phyloP scores from a whole-genome alignment of 2,797 vertebrate species.

The Selene dorsalis region DNA sequence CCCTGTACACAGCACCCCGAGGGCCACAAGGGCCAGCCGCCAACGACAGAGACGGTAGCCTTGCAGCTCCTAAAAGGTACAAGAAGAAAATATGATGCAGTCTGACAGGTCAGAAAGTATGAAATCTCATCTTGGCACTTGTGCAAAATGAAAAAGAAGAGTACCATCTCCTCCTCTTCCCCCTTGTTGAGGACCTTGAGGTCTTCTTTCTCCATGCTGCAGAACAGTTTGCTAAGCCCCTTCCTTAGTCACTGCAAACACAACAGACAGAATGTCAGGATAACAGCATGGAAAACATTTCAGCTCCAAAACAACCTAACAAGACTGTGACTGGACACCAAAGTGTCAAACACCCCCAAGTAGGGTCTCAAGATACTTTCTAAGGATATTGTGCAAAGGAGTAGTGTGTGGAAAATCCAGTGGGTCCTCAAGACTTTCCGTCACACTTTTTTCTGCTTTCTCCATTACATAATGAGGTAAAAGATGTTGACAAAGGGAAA shows the following conservation, averaged over 20 bases:
- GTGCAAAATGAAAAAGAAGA: background rate
- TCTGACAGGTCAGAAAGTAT: background rate
- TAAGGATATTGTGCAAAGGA: background rate
- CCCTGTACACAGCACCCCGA: conserved; percentile 91
- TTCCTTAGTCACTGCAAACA: conserved; percentile 77
- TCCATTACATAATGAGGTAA: background rate
- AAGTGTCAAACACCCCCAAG: background rate
- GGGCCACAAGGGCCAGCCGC: conserved; percentile 90
- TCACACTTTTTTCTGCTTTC: background rate
- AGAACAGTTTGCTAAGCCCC: conserved; percentile 70
- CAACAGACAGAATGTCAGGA: conserved; percentile 26
- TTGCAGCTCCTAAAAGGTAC: conserved; percentile 87
- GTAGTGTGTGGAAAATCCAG: background rate
- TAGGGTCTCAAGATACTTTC: conserved; percentile 7
- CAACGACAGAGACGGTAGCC: conserved; percentile 92
- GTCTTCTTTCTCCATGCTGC: conserved; percentile 94
- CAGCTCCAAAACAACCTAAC: conserved; percentile 1
- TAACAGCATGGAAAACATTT: conserved; percentile 19
- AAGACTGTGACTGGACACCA: background rate
- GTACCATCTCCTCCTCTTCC: conserved; percentile 97
- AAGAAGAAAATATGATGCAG: background rate
- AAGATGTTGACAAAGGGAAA: background rate
- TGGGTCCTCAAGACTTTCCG: background rate
- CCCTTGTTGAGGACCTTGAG: conserved; percentile 91
- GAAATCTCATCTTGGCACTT: fast-evolving